phyloP scores from a whole-genome alignment of 2,888 invertebrate genomes.

The Isotomurus palustris region DNA sequence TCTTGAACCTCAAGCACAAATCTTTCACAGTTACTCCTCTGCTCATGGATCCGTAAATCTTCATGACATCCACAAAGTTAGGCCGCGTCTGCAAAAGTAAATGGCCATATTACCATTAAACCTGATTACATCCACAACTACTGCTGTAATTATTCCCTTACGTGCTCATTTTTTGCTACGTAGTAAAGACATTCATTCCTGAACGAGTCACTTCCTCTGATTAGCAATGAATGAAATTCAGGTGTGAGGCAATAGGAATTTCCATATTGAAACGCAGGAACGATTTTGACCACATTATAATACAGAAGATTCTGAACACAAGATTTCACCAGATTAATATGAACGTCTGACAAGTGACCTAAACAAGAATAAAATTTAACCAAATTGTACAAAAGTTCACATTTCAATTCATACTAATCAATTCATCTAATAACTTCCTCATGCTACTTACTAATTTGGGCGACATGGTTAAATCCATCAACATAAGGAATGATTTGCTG shows the following conservation, averaged over 20 bases:
- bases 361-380: slow-evolving; percentile 1
- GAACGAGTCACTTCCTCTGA: slow-evolving; percentile 62
- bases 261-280: slow-evolving; percentile 77
- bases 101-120: slow-evolving; percentile 12
- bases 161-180: slow-evolving; percentile 64
- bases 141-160: slow-evolving; percentile 28
- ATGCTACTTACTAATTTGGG: slow-evolving; percentile 60
- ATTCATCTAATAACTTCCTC: background rate
- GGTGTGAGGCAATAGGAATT: slow-evolving; percentile 80
- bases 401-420: background rate
- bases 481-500: slow-evolving; percentile 84
- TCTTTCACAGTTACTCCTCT: slow-evolving; percentile 72
- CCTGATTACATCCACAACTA: slow-evolving; percentile 13
- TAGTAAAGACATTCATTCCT: slow-evolving; percentile 69
- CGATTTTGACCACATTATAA: slow-evolving; percentile 68
- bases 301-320: slow-evolving; percentile 85
- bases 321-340: slow-evolving; percentile 87
- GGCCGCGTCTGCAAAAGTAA: slow-evolving; percentile 62
- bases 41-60: slow-evolving; percentile 70
- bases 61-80: slow-evolving; percentile 65
- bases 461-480: slow-evolving; percentile 87
- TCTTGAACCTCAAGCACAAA: slow-evolving; percentile 60
- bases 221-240: slow-evolving; percentile 52
- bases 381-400: background rate
- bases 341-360: slow-evolving; percentile 74